A percentile compares a stretch with the other conserved stretches of the same genome.
phyloP scores from a whole-genome alignment of 2,113 vertebrate species.

The Panthera tigris region DNA sequence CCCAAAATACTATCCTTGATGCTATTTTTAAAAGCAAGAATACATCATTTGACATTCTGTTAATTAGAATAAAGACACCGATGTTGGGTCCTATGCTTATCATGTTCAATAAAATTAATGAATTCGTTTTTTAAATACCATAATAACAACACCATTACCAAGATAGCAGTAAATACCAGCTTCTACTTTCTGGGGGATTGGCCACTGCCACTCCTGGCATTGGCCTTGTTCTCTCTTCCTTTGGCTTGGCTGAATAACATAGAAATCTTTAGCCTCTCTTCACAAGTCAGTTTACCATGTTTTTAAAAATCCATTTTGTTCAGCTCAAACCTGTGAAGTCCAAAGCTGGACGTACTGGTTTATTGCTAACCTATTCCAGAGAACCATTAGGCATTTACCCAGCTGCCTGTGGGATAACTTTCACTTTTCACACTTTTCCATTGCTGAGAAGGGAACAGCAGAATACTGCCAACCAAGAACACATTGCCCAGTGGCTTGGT shows the following conservation, averaged over 20 bases:
- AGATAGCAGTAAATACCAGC: background rate
- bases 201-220: background rate
- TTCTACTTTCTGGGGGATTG: background rate
- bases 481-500: background rate
- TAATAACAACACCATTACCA: background rate
- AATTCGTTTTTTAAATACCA: conserved; percentile 28
- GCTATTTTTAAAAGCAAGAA: conserved; percentile 54
- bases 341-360: background rate
- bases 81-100: background rate
- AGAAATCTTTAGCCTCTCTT: background rate
- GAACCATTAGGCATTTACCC: conserved; percentile 59
- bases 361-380: conserved; percentile 56
- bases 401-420: conserved; percentile 51
- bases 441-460: background rate
- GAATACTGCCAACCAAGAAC: conserved; percentile 52
- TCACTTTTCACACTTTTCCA: conserved; percentile 46
- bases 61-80: conserved; percentile 48
- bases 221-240: background rate
- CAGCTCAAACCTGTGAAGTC: conserved; percentile 21
- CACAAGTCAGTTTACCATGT: conserved; percentile 29
- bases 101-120: conserved; percentile 53
- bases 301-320: conserved; percentile 54
- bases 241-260: background rate
- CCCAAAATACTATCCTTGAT: conserved; percentile 23
- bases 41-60: conserved; percentile 29